phyloP scores from a whole-genome alignment of 2,113 vertebrate genomes.

The Sakesphorus luctuosus region DNA sequence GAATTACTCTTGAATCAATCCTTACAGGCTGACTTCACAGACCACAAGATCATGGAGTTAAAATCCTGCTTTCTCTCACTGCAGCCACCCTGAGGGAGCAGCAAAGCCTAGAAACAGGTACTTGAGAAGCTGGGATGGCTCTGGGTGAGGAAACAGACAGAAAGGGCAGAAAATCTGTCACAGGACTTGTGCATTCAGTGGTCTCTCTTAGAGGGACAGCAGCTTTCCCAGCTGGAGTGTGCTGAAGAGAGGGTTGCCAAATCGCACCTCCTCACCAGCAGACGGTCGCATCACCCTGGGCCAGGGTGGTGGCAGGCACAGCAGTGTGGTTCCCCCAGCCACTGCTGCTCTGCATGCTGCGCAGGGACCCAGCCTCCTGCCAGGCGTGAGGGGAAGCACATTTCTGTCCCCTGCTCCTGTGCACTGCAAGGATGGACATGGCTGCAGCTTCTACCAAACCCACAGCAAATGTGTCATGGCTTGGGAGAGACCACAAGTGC shows the following conservation, averaged over 20 bases:
- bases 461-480: rapidly evolving
- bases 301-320: not conserved
- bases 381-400: rapidly evolving
- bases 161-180: not conserved
- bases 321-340: not conserved
- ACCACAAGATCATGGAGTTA: not conserved
- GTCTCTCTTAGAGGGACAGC: not conserved
- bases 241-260: not conserved
- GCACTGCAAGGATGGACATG: rapidly evolving
- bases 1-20: not conserved
- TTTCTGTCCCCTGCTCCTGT: rapidly evolving
- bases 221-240: not conserved
- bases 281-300: not conserved
- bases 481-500: not conserved
- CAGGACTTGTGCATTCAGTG: rapidly evolving
- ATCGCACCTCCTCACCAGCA: not conserved
- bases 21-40: not conserved
- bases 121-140: not conserved
- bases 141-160: not conserved
- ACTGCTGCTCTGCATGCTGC: rapidly evolving
- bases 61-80: not conserved
- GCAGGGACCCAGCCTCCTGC: not conserved
- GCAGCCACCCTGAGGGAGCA: not conserved
- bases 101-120: not conserved
- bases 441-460: not conserved